phyloP scores from a whole-genome alignment of 1,140 invertebrate genomes.

The Babylonia areolata region DNA sequence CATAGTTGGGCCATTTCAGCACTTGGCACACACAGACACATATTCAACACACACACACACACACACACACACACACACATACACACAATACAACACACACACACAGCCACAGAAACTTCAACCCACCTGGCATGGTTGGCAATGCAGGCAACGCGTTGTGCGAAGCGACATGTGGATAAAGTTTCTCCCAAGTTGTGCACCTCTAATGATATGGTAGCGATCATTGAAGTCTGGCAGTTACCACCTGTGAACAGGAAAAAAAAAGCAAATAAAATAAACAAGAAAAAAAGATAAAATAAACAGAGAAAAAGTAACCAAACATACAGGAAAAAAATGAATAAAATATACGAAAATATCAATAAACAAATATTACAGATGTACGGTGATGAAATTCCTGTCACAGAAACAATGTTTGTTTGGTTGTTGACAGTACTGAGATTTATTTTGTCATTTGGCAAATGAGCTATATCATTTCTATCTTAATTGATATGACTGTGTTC shows the following conservation, averaged over 20 bases:
- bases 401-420: no score
- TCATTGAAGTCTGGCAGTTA: slow-evolving; percentile 72
- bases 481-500: no score
- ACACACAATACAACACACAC: neutral
- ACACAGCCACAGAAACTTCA: slow-evolving; percentile 13
- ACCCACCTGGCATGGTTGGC: slow-evolving; percentile 71
- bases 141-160: slow-evolving; percentile 72
- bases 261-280: neutral
- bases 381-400: no score
- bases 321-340: no score
- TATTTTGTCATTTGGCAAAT: no score
- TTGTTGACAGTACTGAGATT: no score
- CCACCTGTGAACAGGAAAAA: slow-evolving; percentile 56
- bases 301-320: no score
- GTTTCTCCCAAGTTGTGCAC: slow-evolving; percentile 67
- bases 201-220: slow-evolving; percentile 71
- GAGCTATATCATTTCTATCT: no score
- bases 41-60: neutral
- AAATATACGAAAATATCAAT: no score
- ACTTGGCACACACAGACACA: slow-evolving; percentile 4
- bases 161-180: slow-evolving; percentile 72
- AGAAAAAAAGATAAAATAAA: neutral
- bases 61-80: neutral
- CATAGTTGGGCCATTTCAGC: no score
- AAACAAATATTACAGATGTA: no score